Evolutionary conservation across 1,140 invertebrate species (phyloP).

Genomic region (Apis laboriosa): DNA sequence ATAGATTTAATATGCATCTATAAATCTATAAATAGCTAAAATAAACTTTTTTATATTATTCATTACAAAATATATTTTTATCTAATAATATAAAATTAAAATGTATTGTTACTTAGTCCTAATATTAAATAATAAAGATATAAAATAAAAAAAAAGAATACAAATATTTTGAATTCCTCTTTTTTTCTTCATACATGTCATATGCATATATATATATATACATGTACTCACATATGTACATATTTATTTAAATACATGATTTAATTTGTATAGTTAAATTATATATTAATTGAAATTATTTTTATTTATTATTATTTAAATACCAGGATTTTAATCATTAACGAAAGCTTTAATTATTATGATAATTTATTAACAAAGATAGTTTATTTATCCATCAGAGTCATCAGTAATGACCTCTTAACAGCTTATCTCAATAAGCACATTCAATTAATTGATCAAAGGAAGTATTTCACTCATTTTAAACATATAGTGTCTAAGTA

Average conservation of each 20-base stretch:
- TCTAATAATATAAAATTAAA: background rate
- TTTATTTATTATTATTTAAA: background rate
- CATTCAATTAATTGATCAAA: constrained; percentile 60
- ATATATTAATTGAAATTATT: constrained; percentile 1
- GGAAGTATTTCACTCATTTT: constrained; percentile 31
- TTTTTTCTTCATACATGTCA: background rate
- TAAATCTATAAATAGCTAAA: constrained; percentile 62
- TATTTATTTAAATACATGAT: background rate
- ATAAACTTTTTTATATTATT: constrained; percentile 1
- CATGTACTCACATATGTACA: background rate
- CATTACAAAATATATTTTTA: constrained; percentile 1
- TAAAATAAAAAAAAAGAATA: background rate
- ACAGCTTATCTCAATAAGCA: constrained; percentile 59
- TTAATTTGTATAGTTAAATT: background rate
- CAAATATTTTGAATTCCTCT: background rate
- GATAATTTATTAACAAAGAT: constrained; percentile 46
- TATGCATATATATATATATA: background rate
- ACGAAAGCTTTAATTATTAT: constrained; percentile 39
- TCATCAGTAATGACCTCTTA: constrained; percentile 65
- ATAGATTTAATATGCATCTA: constrained; percentile 49
- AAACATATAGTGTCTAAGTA: constrained; percentile 2
- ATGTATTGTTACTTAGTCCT: background rate
- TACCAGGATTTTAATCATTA: constrained; percentile 6
- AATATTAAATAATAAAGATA: constrained; percentile 8
- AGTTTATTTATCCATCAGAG: constrained; percentile 54